These are phyloP conservation scores for Ecdyonurus torrentis DNA, from an alignment of 2,888 invertebrate genomes.

Conservation along the genomic window DNA sequence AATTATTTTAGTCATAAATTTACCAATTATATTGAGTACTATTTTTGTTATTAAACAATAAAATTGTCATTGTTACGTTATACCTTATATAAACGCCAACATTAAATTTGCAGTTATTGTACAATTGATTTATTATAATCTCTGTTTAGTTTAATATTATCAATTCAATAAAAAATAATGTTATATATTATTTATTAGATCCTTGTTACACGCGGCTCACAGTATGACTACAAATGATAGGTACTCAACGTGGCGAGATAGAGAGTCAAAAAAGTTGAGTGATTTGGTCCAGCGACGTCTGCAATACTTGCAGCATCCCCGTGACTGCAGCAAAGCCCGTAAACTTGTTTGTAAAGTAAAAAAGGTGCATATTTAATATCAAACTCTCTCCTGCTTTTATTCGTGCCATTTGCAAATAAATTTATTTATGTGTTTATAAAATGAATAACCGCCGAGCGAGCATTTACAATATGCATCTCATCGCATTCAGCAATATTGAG, in stretches of 20 bases:
- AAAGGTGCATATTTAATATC: too few species aligned
- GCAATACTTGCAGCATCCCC: conserved; percentile 29
- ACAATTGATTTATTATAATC: too few species aligned
- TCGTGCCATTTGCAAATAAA: background rate
- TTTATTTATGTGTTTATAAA: too few species aligned
- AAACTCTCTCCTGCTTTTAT: background rate
- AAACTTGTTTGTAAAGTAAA: conserved; percentile 32
- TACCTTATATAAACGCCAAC: background rate
- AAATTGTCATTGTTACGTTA: background rate
- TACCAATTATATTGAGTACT: background rate
- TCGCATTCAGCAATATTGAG: too few species aligned
- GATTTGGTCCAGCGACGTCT: conserved; percentile 27
- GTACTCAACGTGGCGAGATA: conserved; percentile 24
- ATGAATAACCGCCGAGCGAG: too few species aligned
- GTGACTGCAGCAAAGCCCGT: conserved; percentile 28
- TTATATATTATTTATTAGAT: too few species aligned
- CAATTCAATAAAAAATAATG: too few species aligned
- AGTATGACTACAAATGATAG: background rate
- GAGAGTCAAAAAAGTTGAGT: conserved; percentile 26
- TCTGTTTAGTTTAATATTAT: too few species aligned
- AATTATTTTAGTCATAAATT: background rate
- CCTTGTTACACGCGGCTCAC: background rate
- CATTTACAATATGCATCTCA: too few species aligned
- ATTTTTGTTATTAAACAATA: too few species aligned
- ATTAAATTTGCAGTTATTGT: background rate